These are phyloP conservation scores for Gobio gobio DNA, from an alignment of 2,113 vertebrate species.

Conservation along the genomic window DNA sequence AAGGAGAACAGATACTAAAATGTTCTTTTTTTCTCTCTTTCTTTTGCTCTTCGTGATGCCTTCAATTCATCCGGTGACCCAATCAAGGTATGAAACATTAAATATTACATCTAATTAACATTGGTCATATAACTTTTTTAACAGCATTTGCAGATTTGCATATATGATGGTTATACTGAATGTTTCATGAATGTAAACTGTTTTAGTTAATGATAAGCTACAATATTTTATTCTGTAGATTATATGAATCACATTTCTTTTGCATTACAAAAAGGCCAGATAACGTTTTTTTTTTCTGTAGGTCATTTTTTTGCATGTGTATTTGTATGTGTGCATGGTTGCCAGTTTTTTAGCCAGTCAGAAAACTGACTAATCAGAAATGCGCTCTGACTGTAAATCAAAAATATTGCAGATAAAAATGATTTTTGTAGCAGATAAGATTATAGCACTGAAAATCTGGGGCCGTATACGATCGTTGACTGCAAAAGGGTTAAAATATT, in stretches of 20 bases:
- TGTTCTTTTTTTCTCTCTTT: constrained; percentile 6
- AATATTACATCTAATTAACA: not conserved
- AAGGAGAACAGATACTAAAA: not conserved
- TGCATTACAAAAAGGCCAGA: not conserved
- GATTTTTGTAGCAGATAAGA: no score
- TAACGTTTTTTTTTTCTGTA: not conserved
- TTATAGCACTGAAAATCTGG: no score
- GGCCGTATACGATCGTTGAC: no score
- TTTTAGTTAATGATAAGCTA: not conserved
- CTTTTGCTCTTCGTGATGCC: not conserved
- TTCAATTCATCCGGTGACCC: not conserved
- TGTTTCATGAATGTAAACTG: not conserved
- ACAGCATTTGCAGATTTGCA: not conserved
- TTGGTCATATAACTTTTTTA: not conserved
- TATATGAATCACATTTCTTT: not conserved
- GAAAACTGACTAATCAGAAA: not conserved
- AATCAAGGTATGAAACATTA: constrained; percentile 8
- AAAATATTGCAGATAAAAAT: not conserved
- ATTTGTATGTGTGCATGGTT: no score
- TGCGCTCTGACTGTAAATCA: not conserved
- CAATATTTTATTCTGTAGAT: not conserved
- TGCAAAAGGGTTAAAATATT: no score
- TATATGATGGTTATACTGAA: not conserved
- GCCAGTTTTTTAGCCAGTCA: not conserved
- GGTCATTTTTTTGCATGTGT: not conserved